A percentile compares a stretch with the other conserved stretches of the same genome.
Conservation (phyloP, 2,797 vertebrate genomes). For the Alfaro cultratus region DNA sequence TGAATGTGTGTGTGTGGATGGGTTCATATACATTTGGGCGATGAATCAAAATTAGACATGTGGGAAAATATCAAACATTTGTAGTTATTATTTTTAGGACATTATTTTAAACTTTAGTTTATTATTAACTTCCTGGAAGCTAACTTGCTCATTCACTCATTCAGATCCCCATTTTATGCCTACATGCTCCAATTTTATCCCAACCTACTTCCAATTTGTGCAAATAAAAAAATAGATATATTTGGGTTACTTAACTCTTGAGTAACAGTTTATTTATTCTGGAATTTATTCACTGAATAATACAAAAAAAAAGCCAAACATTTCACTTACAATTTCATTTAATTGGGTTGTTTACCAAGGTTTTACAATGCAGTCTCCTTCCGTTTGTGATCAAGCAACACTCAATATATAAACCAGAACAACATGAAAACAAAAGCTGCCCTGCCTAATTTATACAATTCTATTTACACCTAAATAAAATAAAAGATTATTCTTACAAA, state of each 20-base stretch:
- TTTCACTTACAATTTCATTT: too few species aligned
- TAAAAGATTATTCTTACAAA: too few species aligned
- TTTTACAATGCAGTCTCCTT: too few species aligned
- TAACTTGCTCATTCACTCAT: not conserved
- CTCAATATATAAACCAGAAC: too few species aligned
- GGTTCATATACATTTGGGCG: not conserved
- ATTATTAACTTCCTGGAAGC: not conserved
- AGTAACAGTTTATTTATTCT: not conserved
- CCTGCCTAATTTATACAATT: too few species aligned
- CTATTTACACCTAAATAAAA: too few species aligned
- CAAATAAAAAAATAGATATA: too few species aligned
- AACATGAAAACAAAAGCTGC: too few species aligned
- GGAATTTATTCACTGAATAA: not conserved
- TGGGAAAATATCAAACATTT: too few species aligned
- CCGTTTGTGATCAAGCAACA: too few species aligned
- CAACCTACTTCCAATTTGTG: not conserved
- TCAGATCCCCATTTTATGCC: not conserved
- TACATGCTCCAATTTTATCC: not conserved
- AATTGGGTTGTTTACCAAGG: too few species aligned
- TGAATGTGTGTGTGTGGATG: not conserved
- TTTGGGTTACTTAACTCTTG: not conserved
- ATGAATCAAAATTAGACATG: not conserved
- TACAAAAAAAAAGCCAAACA: too few species aligned
- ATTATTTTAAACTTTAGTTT: not conserved
- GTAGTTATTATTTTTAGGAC: not conserved